phyloP scores from a whole-genome alignment of 1,140 invertebrate genomes.

The Platorchestia sp. region DNA sequence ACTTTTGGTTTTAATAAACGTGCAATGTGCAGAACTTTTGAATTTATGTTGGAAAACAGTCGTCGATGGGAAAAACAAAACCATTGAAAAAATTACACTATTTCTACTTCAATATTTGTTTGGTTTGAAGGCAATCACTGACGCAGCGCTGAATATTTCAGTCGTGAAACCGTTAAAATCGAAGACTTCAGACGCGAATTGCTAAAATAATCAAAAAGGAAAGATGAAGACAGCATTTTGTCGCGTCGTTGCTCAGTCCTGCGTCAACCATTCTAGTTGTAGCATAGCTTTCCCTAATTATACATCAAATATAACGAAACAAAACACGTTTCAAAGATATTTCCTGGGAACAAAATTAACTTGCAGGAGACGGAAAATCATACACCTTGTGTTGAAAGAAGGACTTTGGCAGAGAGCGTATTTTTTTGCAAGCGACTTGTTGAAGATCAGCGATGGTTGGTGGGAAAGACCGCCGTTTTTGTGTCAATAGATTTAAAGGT shows the following conservation, averaged over 20 bases:
- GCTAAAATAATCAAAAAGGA: background rate
- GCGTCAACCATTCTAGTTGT: no score
- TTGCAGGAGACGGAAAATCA: background rate
- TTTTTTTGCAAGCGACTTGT: background rate
- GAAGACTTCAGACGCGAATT: background rate
- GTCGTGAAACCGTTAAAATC: background rate
- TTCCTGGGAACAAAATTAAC: background rate
- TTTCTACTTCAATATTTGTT: no score
- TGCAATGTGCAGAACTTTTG: no score
- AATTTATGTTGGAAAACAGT: no score
- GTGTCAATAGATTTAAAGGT: slow-evolving; percentile 55
- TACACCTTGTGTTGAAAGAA: background rate
- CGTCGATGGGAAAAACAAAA: no score
- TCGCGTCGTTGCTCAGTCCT: no score
- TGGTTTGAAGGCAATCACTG: background rate
- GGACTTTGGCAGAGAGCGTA: background rate
- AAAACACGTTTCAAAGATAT: background rate
- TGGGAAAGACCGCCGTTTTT: slow-evolving; percentile 15
- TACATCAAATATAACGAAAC: background rate
- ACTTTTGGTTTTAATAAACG: no score
- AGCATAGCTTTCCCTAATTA: no score
- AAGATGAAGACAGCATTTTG: background rate
- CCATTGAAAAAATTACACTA: no score
- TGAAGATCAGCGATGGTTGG: slow-evolving; percentile 25
- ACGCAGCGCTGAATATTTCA: background rate